Base-by-base conservation (phyloP, 2,888 invertebrate genomes). In the Neocrepidodera transversa region DNA sequence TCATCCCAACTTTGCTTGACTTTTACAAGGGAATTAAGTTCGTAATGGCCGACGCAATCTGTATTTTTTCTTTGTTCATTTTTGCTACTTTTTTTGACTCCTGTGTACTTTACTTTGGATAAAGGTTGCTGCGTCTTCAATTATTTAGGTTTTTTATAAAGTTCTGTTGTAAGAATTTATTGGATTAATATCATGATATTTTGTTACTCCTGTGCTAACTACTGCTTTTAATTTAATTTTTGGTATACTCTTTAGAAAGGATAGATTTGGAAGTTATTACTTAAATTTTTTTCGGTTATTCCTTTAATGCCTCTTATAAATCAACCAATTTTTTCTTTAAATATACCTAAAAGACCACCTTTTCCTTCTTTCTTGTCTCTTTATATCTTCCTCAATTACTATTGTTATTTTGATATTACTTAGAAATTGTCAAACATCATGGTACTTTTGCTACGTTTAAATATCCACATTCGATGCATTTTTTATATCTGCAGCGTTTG, bases 181-280 rank as follows among this genome's bases (percentile, higher is more conserved):
- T 18, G 62, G 62, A 11, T 62, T 63, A 30, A 62, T 67, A 42
- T 67, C 70, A 58, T 67, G 58, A 45, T 64, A 68, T 20, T 59
- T 58, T n/a, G 63, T 45, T 50, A 57, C 40, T 64, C 71, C 72
- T 13, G 53, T 36, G 35, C 62, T 43, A 73, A 5, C 51, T 35
- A 16, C 62, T 59, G 1, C 67, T 65, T 10, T 66, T 48, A 8
- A 60, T 36, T 43, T 63, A 65, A 7, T 45, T 26, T 8, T 28
- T 26, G 13, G 26, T 28, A 8, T 26, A 26, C 2, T 13, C 45
- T 45, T 45, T 7, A 23, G 45, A 45, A 8, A 45, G 20, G 10
- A 11, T 8, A 13, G 2, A 6, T 52, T 4, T 28, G 4, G 11
- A 8, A 10, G 13, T 32, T 3, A 13, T 11, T 8, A 10, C 1